phyloP scores from a whole-genome alignment of 2,113 vertebrate genomes.

The Varanus salvator region DNA sequence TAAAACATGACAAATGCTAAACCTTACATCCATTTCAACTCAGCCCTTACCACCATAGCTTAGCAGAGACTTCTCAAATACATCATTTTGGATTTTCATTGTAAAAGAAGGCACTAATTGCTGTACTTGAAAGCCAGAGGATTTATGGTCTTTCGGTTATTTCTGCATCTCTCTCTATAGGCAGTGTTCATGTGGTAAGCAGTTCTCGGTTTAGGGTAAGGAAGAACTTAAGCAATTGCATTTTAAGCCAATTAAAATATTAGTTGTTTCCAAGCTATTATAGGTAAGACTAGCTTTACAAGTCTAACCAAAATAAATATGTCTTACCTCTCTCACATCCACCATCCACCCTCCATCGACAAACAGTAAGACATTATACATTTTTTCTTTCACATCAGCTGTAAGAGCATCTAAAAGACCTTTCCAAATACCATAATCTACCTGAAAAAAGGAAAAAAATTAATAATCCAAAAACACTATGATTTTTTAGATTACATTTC shows the following conservation, averaged over 20 bases:
- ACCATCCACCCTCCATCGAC: conserved; percentile 99
- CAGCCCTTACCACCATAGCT: background rate
- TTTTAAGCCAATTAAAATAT: background rate
- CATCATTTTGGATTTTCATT: background rate
- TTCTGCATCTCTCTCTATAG: too few species aligned
- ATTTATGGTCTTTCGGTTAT: background rate
- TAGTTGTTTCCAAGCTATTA: background rate
- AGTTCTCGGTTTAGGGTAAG: background rate
- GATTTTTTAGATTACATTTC: too few species aligned
- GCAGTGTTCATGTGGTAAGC: background rate
- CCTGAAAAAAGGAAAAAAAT: conserved; percentile 77
- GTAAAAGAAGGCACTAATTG: background rate
- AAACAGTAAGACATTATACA: conserved; percentile 97
- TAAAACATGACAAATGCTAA: background rate
- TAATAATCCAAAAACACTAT: background rate
- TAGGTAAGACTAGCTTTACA: background rate
- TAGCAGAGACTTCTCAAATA: background rate
- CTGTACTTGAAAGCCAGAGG: background rate
- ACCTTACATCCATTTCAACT: background rate
- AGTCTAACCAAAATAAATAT: accelerated
- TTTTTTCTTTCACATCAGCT: conserved; percentile 94
- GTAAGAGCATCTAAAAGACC: conserved; percentile 88
- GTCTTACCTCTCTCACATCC: conserved; percentile 89
- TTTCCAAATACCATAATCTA: conserved; percentile 88
- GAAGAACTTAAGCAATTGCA: background rate